These are phyloP conservation scores for Drosophila pectinifera DNA, from an alignment of 1,140 invertebrate genomes.

Conservation along the genomic window DNA sequence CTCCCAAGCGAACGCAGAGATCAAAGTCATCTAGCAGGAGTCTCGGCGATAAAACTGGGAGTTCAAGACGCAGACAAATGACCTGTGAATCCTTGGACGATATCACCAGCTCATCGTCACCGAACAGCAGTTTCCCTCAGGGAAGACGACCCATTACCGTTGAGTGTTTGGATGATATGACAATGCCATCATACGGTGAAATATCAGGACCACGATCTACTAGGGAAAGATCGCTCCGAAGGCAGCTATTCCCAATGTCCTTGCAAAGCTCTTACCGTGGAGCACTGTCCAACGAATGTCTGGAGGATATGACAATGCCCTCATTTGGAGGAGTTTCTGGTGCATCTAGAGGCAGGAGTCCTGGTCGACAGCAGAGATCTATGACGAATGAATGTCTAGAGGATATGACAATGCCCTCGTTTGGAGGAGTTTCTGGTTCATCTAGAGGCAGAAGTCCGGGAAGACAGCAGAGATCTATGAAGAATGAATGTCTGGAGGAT, in stretches of 20 bases:
- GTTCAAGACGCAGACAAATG: neutral
- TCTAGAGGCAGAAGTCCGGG: neutral
- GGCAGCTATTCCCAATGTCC: neutral
- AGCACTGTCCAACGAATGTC: constrained; percentile 3
- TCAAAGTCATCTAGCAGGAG: constrained; percentile 3
- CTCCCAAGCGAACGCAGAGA: constrained; percentile 5
- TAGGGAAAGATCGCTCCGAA: neutral
- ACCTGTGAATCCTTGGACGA: constrained; percentile 15
- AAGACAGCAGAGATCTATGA: neutral
- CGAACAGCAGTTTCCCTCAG: neutral
- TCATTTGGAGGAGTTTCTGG: neutral
- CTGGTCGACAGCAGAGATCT: neutral
- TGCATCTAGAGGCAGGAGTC: neutral
- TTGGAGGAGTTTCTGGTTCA: neutral
- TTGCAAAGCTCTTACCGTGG: neutral
- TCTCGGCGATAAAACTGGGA: neutral
- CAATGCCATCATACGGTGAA: constrained; percentile 7
- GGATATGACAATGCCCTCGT: constrained; percentile 10
- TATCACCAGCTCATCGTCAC: neutral
- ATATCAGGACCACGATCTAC: neutral
- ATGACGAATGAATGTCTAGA: constrained; percentile 2
- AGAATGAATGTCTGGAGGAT: constrained; percentile 34
- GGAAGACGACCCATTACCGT: neutral
- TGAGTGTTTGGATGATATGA: constrained; percentile 15
- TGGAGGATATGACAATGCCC: constrained; percentile 24